phyloP scores from a whole-genome alignment of 2,797 vertebrate species.

The Amphiprion clarkii region DNA sequence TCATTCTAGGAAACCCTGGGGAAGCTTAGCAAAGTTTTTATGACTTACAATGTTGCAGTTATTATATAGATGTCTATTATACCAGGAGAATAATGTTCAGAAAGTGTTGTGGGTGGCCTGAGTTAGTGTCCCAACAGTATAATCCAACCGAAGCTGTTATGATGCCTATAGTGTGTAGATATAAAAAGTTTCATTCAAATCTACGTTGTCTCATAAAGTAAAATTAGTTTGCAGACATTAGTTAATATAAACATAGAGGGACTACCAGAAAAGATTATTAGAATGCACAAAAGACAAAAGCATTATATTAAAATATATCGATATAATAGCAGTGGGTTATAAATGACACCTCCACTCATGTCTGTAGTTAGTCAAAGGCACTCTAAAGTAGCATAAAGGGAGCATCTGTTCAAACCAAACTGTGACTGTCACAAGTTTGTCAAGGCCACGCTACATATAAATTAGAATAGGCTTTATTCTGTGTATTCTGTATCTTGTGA shows the following conservation, averaged over 20 bases:
- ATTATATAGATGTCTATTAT: conserved; percentile 35
- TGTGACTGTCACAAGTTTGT: too few species aligned
- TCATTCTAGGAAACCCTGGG: conserved; percentile 22
- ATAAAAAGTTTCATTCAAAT: conserved; percentile 34
- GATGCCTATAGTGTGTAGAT: neutral
- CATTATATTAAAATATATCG: conserved; percentile 7
- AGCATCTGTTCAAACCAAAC: too few species aligned
- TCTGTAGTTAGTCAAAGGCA: too few species aligned
- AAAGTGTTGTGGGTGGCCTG: neutral
- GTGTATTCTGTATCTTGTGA: neutral
- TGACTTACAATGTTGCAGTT: conserved; percentile 25
- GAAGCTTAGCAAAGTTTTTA: conserved; percentile 24
- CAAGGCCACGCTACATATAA: neutral
- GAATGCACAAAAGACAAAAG: conserved; percentile 2
- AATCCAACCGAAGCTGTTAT: conserved; percentile 19
- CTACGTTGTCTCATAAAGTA: conserved; percentile 39
- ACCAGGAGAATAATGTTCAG: conserved; percentile 24
- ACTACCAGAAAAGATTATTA: conserved; percentile 7
- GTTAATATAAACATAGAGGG: conserved; percentile 18
- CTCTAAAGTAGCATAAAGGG: too few species aligned
- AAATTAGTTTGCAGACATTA: conserved; percentile 22
- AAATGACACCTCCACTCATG: neutral
- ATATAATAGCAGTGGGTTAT: neutral
- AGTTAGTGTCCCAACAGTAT: neutral
- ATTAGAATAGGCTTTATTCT: neutral